Evolutionary conservation across 2,797 vertebrate genomes (phyloP).

Genomic region (Malacoctenus gilli): DNA sequence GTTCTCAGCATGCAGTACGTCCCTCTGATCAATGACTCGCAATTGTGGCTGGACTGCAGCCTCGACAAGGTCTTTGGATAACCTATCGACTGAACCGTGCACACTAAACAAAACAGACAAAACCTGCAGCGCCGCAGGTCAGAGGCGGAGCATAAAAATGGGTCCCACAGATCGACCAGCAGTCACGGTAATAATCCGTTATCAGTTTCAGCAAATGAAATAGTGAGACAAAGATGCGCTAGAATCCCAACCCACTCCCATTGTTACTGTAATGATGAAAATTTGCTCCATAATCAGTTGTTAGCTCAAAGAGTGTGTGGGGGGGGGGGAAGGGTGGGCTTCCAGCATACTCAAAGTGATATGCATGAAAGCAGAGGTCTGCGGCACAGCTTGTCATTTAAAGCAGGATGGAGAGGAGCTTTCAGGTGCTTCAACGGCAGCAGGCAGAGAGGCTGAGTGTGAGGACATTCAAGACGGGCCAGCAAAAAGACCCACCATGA

Average conservation of each 20-base stretch:
- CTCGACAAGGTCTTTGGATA: constrained; percentile 81
- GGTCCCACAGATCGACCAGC: constrained; percentile 14
- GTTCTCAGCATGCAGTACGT: constrained; percentile 69
- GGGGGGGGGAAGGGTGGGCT: constrained; percentile 49
- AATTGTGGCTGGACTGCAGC: constrained; percentile 71
- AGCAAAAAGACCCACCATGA: constrained; percentile 81
- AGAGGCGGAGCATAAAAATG: constrained; percentile 30
- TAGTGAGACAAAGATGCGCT: constrained; percentile 45
- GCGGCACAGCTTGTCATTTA: constrained; percentile 49
- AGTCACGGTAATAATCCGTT: constrained; percentile 46
- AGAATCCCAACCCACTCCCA: constrained; percentile 51
- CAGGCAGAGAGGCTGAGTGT: not conserved
- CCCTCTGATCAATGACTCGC: constrained; percentile 80
- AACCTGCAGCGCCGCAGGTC: constrained; percentile 27
- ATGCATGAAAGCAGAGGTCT: constrained; percentile 42
- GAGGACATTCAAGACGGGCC: constrained; percentile 1
- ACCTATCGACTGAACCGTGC: constrained; percentile 78
- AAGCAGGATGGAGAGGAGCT: constrained; percentile 36
- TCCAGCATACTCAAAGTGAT: constrained; percentile 43
- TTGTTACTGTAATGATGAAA: constrained; percentile 74
- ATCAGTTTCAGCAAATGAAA: constrained; percentile 62
- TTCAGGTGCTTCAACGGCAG: constrained; percentile 25
- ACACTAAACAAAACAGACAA: constrained; percentile 62
- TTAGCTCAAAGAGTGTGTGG: constrained; percentile 37
- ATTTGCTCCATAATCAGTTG: constrained; percentile 58